Percentiles rank a stretch among this genome's conserved stretches.
Conservation (phyloP, 2,888 invertebrate genomes). For the Ophion costatus region DNA sequence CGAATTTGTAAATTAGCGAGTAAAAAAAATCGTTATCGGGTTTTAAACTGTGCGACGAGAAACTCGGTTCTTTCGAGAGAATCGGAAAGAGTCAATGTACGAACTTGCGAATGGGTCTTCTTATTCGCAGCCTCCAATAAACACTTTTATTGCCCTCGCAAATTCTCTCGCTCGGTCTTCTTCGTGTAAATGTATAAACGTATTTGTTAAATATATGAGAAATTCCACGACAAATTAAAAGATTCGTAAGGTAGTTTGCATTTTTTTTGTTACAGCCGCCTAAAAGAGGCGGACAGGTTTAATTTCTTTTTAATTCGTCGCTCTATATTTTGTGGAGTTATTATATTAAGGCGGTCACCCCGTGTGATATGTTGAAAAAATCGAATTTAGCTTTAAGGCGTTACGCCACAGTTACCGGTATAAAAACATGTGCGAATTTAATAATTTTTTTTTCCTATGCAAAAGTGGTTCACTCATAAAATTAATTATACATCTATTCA, state of each 20-base stretch:
- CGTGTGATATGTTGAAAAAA: too few species aligned
- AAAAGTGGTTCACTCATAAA: too few species aligned
- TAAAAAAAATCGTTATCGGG: slow-evolving; percentile 26
- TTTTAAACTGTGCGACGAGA: slow-evolving; percentile 18
- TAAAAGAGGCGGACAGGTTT: background rate
- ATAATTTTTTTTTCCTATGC: too few species aligned
- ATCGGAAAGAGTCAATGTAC: background rate
- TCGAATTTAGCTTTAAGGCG: too few species aligned
- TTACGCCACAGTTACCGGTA: too few species aligned
- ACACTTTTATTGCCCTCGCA: slow-evolving; percentile 48
- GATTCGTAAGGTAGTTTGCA: background rate
- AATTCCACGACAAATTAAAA: background rate
- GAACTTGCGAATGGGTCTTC: slow-evolving; percentile 2
- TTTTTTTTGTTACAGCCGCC: background rate
- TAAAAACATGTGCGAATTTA: too few species aligned
- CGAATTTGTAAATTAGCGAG: slow-evolving; percentile 14
- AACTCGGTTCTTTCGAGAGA: background rate
- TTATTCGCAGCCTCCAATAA: slow-evolving; percentile 1
- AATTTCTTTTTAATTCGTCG: background rate
- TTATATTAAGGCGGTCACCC: background rate
- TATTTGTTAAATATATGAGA: background rate
- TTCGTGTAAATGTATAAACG: background rate
- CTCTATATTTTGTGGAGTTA: background rate
- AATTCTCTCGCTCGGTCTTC: slow-evolving; percentile 15
- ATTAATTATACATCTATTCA: too few species aligned